Conservation (phyloP, 2,888 invertebrate species). For the Nipponacmea schrenckii region DNA sequence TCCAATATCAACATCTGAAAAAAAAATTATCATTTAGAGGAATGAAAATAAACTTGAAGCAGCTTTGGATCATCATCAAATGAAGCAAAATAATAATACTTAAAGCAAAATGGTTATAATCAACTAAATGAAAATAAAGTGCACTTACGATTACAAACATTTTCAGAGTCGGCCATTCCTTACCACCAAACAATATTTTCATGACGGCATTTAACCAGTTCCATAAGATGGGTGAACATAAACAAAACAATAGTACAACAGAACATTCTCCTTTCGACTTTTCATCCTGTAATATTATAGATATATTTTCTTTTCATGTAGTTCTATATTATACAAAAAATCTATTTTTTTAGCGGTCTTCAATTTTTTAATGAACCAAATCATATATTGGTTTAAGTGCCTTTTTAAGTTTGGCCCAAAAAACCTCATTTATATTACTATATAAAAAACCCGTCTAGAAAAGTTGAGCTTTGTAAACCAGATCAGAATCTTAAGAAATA, state of each 20-base stretch:
- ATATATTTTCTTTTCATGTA: background rate
- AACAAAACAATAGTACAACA: slow-evolving; percentile 52
- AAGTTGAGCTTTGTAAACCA: too few species aligned
- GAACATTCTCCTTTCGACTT: slow-evolving; percentile 43
- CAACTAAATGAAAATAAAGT: background rate
- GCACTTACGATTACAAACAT: slow-evolving; percentile 54
- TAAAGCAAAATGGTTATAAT: too few species aligned
- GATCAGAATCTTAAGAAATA: too few species aligned
- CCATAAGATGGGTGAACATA: slow-evolving; percentile 52
- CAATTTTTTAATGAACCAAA: too few species aligned
- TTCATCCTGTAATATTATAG: slow-evolving; percentile 18
- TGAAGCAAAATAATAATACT: too few species aligned
- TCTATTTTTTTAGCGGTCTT: background rate
- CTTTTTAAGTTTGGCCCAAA: too few species aligned
- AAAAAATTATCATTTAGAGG: slow-evolving; percentile 9
- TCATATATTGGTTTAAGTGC: too few species aligned
- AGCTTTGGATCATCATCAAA: too few species aligned
- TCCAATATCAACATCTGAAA: slow-evolving; percentile 52
- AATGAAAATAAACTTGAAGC: too few species aligned
- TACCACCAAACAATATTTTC: slow-evolving; percentile 61
- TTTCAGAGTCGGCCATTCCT: slow-evolving; percentile 60
- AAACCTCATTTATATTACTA: too few species aligned
- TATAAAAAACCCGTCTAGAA: too few species aligned
- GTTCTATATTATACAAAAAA: background rate
- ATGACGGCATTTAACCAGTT: slow-evolving; percentile 70